These are phyloP conservation scores for Aphis gossypii DNA, from an alignment of 1,140 invertebrate species.

Conservation along the genomic window DNA sequence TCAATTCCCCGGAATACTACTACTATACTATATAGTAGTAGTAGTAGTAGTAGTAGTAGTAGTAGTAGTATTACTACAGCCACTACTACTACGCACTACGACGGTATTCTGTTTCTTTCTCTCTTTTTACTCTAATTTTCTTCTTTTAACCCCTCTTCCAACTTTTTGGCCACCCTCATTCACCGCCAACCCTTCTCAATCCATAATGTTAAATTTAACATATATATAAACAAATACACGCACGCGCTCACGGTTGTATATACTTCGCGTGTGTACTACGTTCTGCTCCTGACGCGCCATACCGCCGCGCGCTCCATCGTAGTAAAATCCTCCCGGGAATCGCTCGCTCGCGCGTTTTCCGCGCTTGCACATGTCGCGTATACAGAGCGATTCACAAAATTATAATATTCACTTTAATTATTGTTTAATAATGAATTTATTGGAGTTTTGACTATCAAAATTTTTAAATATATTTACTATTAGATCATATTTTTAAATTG, in stretches of 20 bases:
- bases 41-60: neutral
- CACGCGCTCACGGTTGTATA: neutral
- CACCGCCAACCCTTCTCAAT: neutral
- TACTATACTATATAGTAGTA: neutral
- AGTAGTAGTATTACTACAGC: constrained; percentile 28
- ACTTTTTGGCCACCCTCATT: neutral
- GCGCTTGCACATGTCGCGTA: neutral
- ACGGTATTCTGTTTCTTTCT: neutral
- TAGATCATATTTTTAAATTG: too few species aligned
- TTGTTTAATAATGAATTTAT: too few species aligned
- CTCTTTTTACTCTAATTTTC: constrained; percentile 11
- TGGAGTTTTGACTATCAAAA: too few species aligned
- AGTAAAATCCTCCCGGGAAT: constrained; percentile 18
- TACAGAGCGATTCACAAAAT: too few species aligned
- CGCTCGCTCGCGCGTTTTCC: neutral
- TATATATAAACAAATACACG: neutral
- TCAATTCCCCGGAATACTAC: neutral
- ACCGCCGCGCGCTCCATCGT: neutral
- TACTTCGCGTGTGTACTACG: neutral
- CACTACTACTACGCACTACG: constrained; percentile 33
- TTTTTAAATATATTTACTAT: too few species aligned
- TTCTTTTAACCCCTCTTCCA: neutral
- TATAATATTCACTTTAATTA: too few species aligned
- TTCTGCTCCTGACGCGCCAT: neutral
- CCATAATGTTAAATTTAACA: neutral